A percentile compares a stretch with the other conserved stretches of the same genome.
Evolutionary conservation across 1,140 invertebrate genomes (phyloP).

Genomic region (Hyposmocoma kahamanoa): DNA sequence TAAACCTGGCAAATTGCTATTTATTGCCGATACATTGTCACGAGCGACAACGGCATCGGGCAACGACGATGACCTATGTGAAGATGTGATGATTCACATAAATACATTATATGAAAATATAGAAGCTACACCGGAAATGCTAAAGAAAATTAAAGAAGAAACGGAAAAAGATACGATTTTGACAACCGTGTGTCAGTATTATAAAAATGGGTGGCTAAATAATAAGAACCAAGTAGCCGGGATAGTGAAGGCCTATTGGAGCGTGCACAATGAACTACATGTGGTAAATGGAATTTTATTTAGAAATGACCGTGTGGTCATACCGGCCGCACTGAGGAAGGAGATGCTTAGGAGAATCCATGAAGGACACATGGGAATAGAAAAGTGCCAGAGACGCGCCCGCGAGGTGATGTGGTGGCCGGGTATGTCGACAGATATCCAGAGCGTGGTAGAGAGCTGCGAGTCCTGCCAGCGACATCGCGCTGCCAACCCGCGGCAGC

Average conservation of each 20-base stretch:
- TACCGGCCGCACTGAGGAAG: conserved; percentile 11
- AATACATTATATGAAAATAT: background rate
- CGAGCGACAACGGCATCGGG: background rate
- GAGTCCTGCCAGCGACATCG: conserved; percentile 20
- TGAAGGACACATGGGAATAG: conserved; percentile 34
- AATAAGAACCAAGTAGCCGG: background rate
- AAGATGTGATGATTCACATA: conserved; percentile 1
- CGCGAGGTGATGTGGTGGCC: conserved; percentile 38
- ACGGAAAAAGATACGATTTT: conserved; percentile 2
- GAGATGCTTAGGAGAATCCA: conserved; percentile 22
- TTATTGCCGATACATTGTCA: conserved; percentile 6
- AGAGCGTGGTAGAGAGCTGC: conserved; percentile 22
- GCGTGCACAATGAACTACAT: conserved; percentile 1
- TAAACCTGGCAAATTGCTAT: conserved; percentile 2
- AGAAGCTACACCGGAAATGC: background rate
- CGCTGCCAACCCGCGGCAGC: conserved; percentile 3
- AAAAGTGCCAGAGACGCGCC: conserved; percentile 26
- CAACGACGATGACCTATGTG: background rate
- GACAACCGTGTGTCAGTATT: background rate
- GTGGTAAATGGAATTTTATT: conserved; percentile 7
- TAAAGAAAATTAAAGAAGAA: conserved; percentile 1
- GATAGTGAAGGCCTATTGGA: conserved; percentile 5
- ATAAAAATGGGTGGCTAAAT: conserved; percentile 2
- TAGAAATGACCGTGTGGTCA: background rate
- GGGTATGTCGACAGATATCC: conserved; percentile 29